These are phyloP conservation scores for Lates calcarifer DNA, from an alignment of 2,113 vertebrate genomes.

Conservation along the genomic window DNA sequence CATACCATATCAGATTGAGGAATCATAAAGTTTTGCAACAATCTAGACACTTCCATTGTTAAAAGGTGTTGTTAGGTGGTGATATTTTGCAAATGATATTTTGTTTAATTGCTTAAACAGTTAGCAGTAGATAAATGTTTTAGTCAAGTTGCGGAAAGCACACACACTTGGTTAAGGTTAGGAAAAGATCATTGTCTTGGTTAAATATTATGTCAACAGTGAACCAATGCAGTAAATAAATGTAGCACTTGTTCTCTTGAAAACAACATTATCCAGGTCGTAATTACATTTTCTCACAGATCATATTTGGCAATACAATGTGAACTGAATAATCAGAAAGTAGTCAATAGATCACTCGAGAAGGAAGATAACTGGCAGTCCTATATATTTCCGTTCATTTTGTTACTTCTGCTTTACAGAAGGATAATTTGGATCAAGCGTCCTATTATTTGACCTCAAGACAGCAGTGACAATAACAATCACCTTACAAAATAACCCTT, in stretches of 20 bases:
- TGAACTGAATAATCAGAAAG: slow-evolving; percentile 7
- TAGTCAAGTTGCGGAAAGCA: neutral
- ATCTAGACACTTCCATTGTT: neutral
- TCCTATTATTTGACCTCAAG: slow-evolving; percentile 2
- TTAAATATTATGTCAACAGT: neutral
- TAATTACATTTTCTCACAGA: neutral
- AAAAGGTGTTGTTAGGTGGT: neutral
- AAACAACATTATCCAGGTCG: neutral
- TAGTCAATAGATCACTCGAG: neutral
- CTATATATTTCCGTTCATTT: neutral
- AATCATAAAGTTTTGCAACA: neutral
- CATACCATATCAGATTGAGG: neutral
- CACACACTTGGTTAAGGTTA: neutral
- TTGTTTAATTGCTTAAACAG: neutral
- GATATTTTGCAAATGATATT: neutral
- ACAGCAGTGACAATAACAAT: neutral
- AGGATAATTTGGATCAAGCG: slow-evolving; percentile 13
- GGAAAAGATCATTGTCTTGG: neutral
- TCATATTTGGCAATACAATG: neutral
- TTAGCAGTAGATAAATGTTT: neutral
- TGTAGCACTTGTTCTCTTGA: neutral
- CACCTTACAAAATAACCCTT: slow-evolving; percentile 10
- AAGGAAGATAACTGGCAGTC: neutral
- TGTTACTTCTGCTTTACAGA: neutral
- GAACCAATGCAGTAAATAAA: neutral